Evolutionary conservation across 1,140 invertebrate genomes (phyloP).

Genomic region (Paraescarpia echinospica): DNA sequence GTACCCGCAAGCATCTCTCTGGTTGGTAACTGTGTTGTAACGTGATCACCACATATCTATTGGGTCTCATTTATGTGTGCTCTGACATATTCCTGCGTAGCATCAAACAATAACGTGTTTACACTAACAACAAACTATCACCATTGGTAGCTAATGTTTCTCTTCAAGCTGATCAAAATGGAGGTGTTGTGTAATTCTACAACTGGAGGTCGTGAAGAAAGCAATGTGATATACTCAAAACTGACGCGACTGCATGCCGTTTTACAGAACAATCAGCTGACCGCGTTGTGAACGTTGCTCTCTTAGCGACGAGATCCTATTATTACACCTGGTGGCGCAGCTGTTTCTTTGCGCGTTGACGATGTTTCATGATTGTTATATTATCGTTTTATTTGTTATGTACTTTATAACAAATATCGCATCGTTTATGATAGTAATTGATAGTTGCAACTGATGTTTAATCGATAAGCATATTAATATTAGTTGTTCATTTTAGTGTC

Average conservation of each 20-base stretch:
- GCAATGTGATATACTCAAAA: conserved; percentile 1
- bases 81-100: background rate
- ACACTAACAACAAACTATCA: background rate
- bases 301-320: background rate
- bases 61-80: too few relatives aligned
- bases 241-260: background rate
- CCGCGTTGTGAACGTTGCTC: background rate
- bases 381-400: background rate
- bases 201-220: background rate
- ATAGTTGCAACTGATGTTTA: background rate
- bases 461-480: background rate
- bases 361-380: background rate
- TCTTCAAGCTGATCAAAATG: background rate
- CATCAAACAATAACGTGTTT: too few relatives aligned
- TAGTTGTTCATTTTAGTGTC: background rate
- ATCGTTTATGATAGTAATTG: background rate
- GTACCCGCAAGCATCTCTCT: too few relatives aligned
- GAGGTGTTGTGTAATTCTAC: background rate
- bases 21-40: background rate
- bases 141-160: background rate
- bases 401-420: background rate
- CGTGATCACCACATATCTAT: background rate
- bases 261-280: background rate
- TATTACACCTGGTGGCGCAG: background rate
- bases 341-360: background rate